These are phyloP conservation scores for Heterodera carotae DNA, from an alignment of 1,140 invertebrate species.

Conservation along the genomic window DNA sequence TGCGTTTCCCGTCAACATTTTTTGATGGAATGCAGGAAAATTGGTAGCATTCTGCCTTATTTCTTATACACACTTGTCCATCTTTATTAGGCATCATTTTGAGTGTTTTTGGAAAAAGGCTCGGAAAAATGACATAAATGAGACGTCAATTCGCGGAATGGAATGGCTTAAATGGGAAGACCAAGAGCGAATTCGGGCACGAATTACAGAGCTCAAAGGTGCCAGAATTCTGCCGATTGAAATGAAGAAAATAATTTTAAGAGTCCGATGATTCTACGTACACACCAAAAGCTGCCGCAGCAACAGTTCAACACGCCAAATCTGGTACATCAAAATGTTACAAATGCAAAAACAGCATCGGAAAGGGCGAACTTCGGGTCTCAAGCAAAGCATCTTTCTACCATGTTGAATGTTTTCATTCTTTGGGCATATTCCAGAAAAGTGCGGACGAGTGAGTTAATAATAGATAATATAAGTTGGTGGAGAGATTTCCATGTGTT, in stretches of 20 bases:
- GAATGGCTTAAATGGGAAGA: conserved; percentile 58
- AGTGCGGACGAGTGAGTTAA: conserved; percentile 27
- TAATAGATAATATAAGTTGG: conserved; percentile 27
- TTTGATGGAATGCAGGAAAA: conserved; percentile 60
- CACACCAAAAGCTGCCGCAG: conserved; percentile 26
- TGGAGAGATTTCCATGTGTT: conserved; percentile 30
- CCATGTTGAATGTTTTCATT: conserved; percentile 49
- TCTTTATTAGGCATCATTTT: conserved; percentile 77
- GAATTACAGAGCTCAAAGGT: conserved; percentile 46
- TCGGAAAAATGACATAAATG: conserved; percentile 48
- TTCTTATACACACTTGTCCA: too few relatives aligned
- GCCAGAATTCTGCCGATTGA: neutral
- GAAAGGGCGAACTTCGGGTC: conserved; percentile 65
- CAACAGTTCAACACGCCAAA: conserved; percentile 62
- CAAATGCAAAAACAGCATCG: conserved; percentile 76
- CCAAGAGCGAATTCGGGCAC: conserved; percentile 49
- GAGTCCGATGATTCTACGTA: conserved; percentile 26
- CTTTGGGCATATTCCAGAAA: conserved; percentile 32
- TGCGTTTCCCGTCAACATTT: conserved; percentile 42
- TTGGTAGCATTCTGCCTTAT: conserved; percentile 33
- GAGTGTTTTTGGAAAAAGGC: conserved; percentile 76
- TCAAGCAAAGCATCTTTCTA: conserved; percentile 42
- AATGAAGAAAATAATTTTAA: neutral
- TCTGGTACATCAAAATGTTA: conserved; percentile 75
- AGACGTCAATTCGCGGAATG: conserved; percentile 56